phyloP scores from a whole-genome alignment of 2,797 vertebrate species.

The Meda fulgida region DNA sequence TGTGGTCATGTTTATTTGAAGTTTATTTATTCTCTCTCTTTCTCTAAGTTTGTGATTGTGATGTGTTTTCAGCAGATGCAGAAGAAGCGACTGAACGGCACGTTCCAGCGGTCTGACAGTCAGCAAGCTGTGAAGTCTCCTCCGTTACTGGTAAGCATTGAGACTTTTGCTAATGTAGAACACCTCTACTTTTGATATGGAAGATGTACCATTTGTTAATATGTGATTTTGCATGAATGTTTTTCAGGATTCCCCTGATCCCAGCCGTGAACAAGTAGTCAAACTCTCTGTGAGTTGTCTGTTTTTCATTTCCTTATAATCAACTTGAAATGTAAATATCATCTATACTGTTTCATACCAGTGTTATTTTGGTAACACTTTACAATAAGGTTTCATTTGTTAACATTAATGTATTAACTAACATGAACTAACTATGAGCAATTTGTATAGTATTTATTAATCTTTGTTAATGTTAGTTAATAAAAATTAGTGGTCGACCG shows the following conservation, averaged over 20 bases:
- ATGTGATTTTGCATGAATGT: background rate
- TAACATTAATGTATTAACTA: no score
- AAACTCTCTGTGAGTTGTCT: slow-evolving; percentile 92
- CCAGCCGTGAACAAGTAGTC: slow-evolving; percentile 87
- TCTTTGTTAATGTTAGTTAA: no score
- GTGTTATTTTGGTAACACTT: no score
- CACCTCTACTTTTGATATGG: background rate
- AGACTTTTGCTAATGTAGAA: background rate
- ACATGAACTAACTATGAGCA: no score
- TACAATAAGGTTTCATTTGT: no score
- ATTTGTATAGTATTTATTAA: no score
- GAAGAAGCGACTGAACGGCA: slow-evolving; percentile 85
- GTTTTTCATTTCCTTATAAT: background rate
- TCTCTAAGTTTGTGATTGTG: background rate
- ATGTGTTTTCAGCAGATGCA: slow-evolving; percentile 81
- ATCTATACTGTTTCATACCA: background rate
- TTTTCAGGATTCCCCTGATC: slow-evolving; percentile 90
- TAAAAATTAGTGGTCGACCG: no score
- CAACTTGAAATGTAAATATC: background rate
- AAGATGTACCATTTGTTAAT: background rate
- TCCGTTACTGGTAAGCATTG: slow-evolving; percentile 86
- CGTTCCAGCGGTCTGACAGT: slow-evolving; percentile 88
- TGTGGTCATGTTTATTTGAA: background rate
- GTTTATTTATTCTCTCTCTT: background rate
- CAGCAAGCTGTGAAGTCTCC: slow-evolving; percentile 97